Conservation (phyloP, 2,888 invertebrate genomes). For the Agrenia bidenticulata region DNA sequence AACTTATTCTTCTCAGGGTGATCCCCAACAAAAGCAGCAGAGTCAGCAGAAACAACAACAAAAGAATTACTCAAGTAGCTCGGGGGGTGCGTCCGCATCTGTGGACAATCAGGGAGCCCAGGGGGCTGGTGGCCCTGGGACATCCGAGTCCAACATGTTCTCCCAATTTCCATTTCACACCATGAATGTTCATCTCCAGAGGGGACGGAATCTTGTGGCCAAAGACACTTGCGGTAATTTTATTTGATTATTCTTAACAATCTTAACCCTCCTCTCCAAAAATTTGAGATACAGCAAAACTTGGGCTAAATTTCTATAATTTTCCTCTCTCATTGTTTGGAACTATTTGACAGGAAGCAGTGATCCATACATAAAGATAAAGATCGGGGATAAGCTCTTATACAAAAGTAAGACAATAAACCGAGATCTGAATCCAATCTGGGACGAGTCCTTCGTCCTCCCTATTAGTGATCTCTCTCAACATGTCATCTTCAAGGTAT, state of each 20-base stretch:
- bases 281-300: background rate
- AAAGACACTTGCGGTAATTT: conserved; percentile 94
- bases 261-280: too few species aligned
- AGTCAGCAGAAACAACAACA: background rate
- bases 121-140: background rate
- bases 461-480: conserved; percentile 88
- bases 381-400: conserved; percentile 77
- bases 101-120: background rate
- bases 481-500: conserved; percentile 79
- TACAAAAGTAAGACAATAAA: conserved; percentile 94
- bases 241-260: too few species aligned
- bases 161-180: conserved; percentile 75
- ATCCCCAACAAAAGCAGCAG: background rate
- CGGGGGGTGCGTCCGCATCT: background rate
- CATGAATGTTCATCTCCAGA: conserved; percentile 81
- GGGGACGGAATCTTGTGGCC: conserved; percentile 84
- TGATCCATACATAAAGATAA: conserved; percentile 97
- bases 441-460: conserved; percentile 94
- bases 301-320: background rate
- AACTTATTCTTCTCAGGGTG: conserved; percentile 10
- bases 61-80: background rate
- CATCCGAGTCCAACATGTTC: conserved; percentile 13
- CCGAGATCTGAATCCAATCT: conserved; percentile 92
- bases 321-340: too few species aligned
- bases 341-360: conserved; percentile 77